phyloP scores from a whole-genome alignment of 2,797 vertebrate species.

The Lepus townsendii region DNA sequence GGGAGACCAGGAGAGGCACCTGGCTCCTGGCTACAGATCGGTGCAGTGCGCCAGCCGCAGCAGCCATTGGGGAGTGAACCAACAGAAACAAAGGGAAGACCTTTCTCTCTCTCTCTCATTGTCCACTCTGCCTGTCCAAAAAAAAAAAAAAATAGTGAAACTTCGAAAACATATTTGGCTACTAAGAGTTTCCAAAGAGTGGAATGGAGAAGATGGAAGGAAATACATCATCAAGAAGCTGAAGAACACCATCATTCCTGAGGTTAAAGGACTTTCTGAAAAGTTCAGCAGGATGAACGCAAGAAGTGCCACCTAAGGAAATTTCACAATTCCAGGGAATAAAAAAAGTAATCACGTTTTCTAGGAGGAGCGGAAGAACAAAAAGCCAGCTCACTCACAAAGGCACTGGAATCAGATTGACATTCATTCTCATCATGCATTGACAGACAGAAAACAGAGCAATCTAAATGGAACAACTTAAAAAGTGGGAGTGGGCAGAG shows the following conservation, averaged over 20 bases:
- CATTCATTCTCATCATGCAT: background rate
- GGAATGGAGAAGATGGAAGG: background rate
- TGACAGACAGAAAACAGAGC: background rate
- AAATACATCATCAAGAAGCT: background rate
- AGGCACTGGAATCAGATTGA: background rate
- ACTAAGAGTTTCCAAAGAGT: background rate
- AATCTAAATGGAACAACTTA: background rate
- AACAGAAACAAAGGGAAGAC: no score
- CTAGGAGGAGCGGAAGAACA: background rate
- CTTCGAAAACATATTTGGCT: background rate
- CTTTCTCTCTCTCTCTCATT: no score
- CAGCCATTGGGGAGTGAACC: no score
- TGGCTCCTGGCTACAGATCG: no score
- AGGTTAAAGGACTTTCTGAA: background rate
- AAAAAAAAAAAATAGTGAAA: background rate
- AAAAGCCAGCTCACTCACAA: background rate
- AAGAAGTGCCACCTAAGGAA: background rate
- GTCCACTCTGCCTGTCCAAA: no score
- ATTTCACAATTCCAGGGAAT: background rate
- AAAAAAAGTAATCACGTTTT: slow-evolving; percentile 25
- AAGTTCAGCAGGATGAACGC: background rate
- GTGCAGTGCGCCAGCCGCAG: no score
- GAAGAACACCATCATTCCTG: background rate
- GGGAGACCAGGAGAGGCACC: no score
- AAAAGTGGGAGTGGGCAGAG: background rate